Conservation (phyloP, 2,888 invertebrate genomes). For the Scrobipalpa costella region DNA sequence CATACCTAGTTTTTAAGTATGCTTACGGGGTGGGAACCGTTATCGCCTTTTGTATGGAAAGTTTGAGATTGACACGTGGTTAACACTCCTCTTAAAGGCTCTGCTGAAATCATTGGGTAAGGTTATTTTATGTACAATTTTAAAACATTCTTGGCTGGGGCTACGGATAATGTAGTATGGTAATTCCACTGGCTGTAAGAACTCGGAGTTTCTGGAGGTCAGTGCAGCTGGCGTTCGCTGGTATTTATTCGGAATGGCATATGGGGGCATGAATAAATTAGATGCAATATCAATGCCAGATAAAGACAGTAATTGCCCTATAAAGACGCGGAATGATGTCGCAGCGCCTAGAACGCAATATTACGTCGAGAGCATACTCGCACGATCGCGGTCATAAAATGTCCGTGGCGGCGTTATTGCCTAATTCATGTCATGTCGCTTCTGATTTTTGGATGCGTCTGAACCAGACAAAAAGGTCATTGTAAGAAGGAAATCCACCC, state of each 20-base stretch:
- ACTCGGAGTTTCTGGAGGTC: constrained; percentile 49
- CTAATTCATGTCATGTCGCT: constrained; percentile 54
- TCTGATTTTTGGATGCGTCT: constrained; percentile 55
- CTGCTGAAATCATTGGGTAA: constrained; percentile 29
- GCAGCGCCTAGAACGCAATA: constrained; percentile 70
- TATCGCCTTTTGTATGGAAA: no score
- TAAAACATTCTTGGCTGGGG: constrained; percentile 42
- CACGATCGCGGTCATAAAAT: constrained; percentile 68
- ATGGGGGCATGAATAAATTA: constrained; percentile 66
- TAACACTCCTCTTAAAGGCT: no score
- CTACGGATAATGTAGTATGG: constrained; percentile 51
- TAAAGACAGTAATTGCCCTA: constrained; percentile 77
- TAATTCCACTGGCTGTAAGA: constrained; percentile 48
- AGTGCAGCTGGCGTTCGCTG: constrained; percentile 54
- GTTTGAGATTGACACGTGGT: no score
- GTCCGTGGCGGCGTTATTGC: constrained; percentile 60
- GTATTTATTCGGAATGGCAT: constrained; percentile 65
- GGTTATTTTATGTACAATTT: constrained; percentile 42
- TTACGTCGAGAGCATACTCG: constrained; percentile 69
- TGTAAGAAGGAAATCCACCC: no score
- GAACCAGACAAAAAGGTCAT: constrained; percentile 24
- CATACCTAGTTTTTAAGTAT: no score
- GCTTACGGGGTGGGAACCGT: no score
- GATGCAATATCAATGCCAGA: constrained; percentile 79
- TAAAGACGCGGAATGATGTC: constrained; percentile 76